phyloP scores from a whole-genome alignment of 2,888 invertebrate species.

The Patella depressa region DNA sequence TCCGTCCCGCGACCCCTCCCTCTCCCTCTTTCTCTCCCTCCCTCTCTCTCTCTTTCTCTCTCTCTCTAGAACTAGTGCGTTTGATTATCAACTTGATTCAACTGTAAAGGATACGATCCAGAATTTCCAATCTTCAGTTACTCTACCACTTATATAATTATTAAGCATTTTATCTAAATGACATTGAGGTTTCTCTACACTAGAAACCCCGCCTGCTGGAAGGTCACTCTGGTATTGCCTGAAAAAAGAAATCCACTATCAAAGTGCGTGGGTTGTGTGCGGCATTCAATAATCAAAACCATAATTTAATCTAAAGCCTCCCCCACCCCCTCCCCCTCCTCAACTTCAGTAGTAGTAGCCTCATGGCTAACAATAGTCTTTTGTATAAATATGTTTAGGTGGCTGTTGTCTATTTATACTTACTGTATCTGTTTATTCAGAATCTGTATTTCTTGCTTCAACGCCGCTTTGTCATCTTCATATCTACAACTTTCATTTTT shows the following conservation, averaged over 20 bases:
- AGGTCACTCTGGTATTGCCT: conserved; percentile 51
- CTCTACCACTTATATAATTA: conserved; percentile 45
- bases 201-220: conserved; percentile 52
- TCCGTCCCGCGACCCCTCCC: no score
- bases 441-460: conserved; percentile 52
- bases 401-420: conserved; percentile 35
- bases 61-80: no score
- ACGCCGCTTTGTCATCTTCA: conserved; percentile 47
- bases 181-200: conserved; percentile 4
- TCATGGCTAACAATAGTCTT: no score
- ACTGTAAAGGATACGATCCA: conserved; percentile 59
- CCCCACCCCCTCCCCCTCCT: not conserved
- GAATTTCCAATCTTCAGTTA: conserved; percentile 59
- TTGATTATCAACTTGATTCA: no score
- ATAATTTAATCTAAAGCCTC: not conserved
- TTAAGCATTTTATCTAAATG: conserved; percentile 38
- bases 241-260: conserved; percentile 17
- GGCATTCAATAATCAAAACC: conserved; percentile 3
- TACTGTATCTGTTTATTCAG: conserved; percentile 61
- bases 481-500: conserved; percentile 48
- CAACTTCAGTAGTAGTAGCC: no score
- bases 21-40: no score
- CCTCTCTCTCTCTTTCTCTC: no score
- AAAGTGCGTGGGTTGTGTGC: not conserved
- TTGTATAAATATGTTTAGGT: no score